phyloP scores from a whole-genome alignment of 1,140 invertebrate species.

The Brachionus plicatilis region DNA sequence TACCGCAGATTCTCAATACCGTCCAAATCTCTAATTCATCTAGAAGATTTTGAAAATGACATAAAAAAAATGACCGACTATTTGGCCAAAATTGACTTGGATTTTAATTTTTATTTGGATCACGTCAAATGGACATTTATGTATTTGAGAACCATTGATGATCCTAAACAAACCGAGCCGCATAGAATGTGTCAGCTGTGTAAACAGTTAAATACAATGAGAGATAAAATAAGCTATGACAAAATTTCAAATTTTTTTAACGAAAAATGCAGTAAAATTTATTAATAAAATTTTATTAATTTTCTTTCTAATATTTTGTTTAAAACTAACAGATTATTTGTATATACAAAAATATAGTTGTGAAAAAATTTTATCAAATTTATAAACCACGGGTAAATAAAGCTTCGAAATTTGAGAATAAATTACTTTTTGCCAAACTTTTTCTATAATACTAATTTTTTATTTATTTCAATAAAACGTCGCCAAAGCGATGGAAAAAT shows the following conservation, averaged over 20 bases:
- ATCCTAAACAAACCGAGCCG: background rate
- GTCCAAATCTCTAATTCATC: constrained; percentile 39
- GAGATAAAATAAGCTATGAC: background rate
- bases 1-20: constrained; percentile 10
- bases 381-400: no score
- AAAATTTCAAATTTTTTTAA: constrained; percentile 17
- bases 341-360: no score
- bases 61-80: background rate
- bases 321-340: no score
- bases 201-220: background rate
- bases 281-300: background rate
- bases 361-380: no score
- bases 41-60: background rate
- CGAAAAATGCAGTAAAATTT: background rate
- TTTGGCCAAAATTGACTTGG: background rate
- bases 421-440: no score
- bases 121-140: background rate
- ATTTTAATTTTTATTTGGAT: background rate
- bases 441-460: no score
- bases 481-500: no score
- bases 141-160: background rate
- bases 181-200: constrained; percentile 39
- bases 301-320: no score
- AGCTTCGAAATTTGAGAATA: no score
- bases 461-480: no score